Base-by-base conservation (phyloP, 2,797 vertebrate species). In the Oreonectes daqikongensis region DNA sequence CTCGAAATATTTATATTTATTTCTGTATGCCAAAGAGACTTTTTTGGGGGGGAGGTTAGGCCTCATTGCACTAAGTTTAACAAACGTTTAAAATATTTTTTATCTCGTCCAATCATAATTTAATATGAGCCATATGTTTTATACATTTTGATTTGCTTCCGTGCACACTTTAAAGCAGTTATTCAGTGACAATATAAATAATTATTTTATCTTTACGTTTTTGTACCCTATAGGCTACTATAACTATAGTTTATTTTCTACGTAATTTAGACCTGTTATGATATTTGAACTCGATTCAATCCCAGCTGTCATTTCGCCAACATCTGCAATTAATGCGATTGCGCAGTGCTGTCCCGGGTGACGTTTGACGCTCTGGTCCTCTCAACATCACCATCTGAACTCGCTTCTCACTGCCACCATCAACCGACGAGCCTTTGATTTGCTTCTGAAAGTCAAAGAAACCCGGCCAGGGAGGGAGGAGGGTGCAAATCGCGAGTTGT, bases 401-500 rank as follows among this genome's bases (percentile, higher is more conserved):
- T 18, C 15, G 12, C 14, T 28, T 57, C 53, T 28, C 24, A 6
- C 57, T 18, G 28, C 28, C 28, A 32, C 57, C 57, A 32, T 60
- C 28, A 60, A 32, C n/a, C 50, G 50, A 53, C 11, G 20, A 53
- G 8, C 57, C 53, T 14, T 32, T 60, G 57, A 60, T 60, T 60
- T 32, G 57, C 57, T 32, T 60, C 28, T 60, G 15, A n/a, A n/a
- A n/a, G 3, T 53, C 44, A 59, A 78, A 68, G 80, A 85, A 83
- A 85, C 68, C 40, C 63, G 35, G 8, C 35, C 74, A 71, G 8
- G 5, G 18, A 48, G 50, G 48, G 17, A 64, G 55, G 38, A 69
- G 68, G 46, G 74, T 64, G 83, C 71, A 66, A 61, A 66, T 68
- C 72, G 69, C 26, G 52, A 72, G 24, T 72, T 32, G 68, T 74